Base-by-base conservation (phyloP, 1,140 invertebrate species). In the Oreohelix idahoensis region DNA sequence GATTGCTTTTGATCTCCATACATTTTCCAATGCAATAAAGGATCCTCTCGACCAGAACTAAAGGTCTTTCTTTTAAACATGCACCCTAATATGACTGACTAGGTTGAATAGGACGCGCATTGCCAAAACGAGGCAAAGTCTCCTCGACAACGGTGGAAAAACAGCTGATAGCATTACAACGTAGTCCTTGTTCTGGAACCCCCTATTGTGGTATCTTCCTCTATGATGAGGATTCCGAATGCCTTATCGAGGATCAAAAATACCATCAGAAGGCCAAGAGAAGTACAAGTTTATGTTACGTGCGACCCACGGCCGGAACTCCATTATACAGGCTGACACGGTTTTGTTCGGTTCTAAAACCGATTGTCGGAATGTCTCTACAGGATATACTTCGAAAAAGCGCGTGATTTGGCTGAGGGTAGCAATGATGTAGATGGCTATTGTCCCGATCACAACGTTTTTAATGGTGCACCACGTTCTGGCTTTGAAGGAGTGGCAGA, bases 381-480 rank as follows among this genome's bases (percentile, higher is more conserved):
- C 87, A 86, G 83, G 88, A 36, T 86, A 90, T 29, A 92, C 92
- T 88, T 97, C 97, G 84, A 97, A 94, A 91, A 97, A 96, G 69
- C 96, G 90, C 0, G 95, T 95, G 36, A 95, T 93, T 90, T 98
- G 97, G 87, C 97, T 96, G 5, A 97, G 89, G 71, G 95, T 94
- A 0, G 97, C 96, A 15, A 95, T 91, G 39, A 96, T 86, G 39
- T 95, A 95, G 74, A 97, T 97, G 89, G 95, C 95, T 38, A 94
- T 93, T 5, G 97, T 95, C 84, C 95, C 96, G 84, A 95, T 95
- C 86, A 95, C 94, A 1, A 97, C 96, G 4, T 95, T 94, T 0
- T 95, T 95, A 94, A 97, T 95, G 0, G 97, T 98, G 91, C 97
- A 98, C 95, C 96, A 97, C 95, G 96, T 83, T 95, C 94, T 79